Percentiles rank a stretch among this genome's conserved stretches.
Conservation (phyloP, 1,140 invertebrate genomes). For the Drosophila kurseongensis region DNA sequence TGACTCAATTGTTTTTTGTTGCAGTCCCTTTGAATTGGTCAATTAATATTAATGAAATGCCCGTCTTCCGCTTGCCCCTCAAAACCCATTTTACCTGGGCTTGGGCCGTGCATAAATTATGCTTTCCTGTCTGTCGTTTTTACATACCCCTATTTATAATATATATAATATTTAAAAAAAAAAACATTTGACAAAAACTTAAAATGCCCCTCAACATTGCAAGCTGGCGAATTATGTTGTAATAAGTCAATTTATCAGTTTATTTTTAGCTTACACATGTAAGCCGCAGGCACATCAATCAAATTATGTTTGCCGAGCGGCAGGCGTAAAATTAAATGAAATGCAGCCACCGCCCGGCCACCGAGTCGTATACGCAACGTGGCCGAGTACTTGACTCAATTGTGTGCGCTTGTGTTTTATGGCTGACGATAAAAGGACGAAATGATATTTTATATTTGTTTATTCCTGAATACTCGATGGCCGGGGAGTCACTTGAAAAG, state of each 20-base stretch:
- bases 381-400: conserved; percentile 17
- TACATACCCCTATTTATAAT: conserved; percentile 7
- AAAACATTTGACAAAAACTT: conserved; percentile 19
- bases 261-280: conserved; percentile 67
- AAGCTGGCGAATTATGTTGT: conserved; percentile 48
- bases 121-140: conserved; percentile 15
- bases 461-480: background rate
- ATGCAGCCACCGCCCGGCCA: conserved; percentile 31
- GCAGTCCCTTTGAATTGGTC: conserved; percentile 70
- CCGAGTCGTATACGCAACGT: conserved; percentile 62
- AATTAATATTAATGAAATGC: conserved; percentile 82
- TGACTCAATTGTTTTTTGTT: conserved; percentile 37
- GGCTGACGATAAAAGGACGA: conserved; percentile 51
- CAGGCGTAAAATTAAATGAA: conserved; percentile 47
- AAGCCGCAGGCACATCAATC: conserved; percentile 35
- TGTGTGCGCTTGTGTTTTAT: conserved; percentile 46
- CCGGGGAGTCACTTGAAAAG: conserved; percentile 50
- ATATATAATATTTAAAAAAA: conserved; percentile 1
- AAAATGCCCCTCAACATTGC: conserved; percentile 11
- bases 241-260: conserved; percentile 72
- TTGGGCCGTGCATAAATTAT: conserved; percentile 53
- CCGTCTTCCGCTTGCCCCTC: background rate
- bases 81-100: conserved; percentile 22
- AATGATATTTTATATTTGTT: conserved; percentile 55
- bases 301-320: conserved; percentile 41